Base-by-base conservation (phyloP, 2,113 vertebrate species). In the Tyto alba region DNA sequence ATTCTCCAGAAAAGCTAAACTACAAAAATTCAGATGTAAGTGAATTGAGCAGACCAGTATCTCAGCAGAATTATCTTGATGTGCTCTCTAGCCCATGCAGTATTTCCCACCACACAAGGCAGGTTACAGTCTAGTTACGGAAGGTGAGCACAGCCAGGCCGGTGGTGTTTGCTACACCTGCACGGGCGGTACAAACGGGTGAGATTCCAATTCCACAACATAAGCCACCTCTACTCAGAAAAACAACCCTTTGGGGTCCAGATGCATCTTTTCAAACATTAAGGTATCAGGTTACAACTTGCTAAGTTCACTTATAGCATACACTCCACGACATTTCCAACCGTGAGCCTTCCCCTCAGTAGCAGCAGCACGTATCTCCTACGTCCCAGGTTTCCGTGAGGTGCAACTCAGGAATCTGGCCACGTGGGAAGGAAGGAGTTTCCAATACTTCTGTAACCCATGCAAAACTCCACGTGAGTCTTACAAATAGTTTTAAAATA, bases 261-360 rank as follows among this genome's bases (percentile, higher is more conserved):
- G 30, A 69, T 16, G 11, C 64, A 69, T 26, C 17, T 47, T 63
- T 74, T 52, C 43, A 36, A 68, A 52, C 36, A 50, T 8, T 20
- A 53, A 79, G 21, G 26, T 22, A 53, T 9, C 34, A 36, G 30
- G 34, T 50, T 52, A 23, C 62, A 62, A 29, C 34, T 59, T 40
- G 41, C 15, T 32, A 16, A 27, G 14, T 32, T 71, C 27, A 0
- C 17, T n/a, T 25, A 34, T 0, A 59, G n/a, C 32, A 52, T 3
- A n/a, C 3, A 4, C 36, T 10, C n/a, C 23, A 14, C 1, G 30
- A 26, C 26, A 43, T 27, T 21, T 45, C 41, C 26, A 53, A 0
- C 62, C 2, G 3, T 1, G 6, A 41, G 38, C 36, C 34, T 32
- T 50, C 43, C 55, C 40, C 22, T 45, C 1, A 9, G 45, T 1